phyloP scores from a whole-genome alignment of 2,797 vertebrate genomes.

The Aeoliscus strigatus region DNA sequence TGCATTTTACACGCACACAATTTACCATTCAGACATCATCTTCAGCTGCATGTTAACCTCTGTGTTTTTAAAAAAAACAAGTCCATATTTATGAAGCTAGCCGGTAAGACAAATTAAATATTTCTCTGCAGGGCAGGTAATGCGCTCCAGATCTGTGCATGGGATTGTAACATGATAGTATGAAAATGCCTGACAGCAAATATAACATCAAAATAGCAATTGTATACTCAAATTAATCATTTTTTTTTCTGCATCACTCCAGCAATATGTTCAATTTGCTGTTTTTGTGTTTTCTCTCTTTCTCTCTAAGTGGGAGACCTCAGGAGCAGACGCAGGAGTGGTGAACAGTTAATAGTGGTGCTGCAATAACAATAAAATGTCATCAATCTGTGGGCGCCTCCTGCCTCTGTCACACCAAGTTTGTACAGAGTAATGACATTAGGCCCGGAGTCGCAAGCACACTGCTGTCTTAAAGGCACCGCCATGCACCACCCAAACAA shows the following conservation, averaged over 20 bases:
- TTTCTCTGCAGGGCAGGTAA: constrained; percentile 44
- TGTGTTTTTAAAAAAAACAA: constrained; percentile 30
- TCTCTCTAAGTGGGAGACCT: constrained; percentile 68
- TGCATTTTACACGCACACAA: too few species aligned
- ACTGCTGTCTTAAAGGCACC: constrained; percentile 80
- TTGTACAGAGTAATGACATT: constrained; percentile 88
- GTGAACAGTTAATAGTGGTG: constrained; percentile 81
- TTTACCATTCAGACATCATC: too few species aligned
- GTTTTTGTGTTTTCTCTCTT: constrained; percentile 57
- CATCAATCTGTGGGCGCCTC: constrained; percentile 83
- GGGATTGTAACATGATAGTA: constrained; percentile 52
- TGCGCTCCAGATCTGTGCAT: constrained; percentile 47
- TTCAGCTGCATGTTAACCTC: constrained; percentile 17
- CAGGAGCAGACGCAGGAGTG: constrained; percentile 71
- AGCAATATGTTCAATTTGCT: constrained; percentile 77
- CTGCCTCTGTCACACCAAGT: constrained; percentile 86
- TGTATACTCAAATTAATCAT: constrained; percentile 78
- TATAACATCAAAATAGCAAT: constrained; percentile 78
- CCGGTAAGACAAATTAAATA: constrained; percentile 40
- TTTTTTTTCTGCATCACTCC: constrained; percentile 69
- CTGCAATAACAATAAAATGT: constrained; percentile 88
- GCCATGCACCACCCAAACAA: constrained; percentile 56
- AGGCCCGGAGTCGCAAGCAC: constrained; percentile 77
- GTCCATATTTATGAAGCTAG: constrained; percentile 25
- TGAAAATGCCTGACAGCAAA: constrained; percentile 62